Evolutionary conservation across 2,888 invertebrate species (phyloP), one percentile per base, ranked within the genome.

Genomic region (Synanthedon andrenaeformis): DNA sequence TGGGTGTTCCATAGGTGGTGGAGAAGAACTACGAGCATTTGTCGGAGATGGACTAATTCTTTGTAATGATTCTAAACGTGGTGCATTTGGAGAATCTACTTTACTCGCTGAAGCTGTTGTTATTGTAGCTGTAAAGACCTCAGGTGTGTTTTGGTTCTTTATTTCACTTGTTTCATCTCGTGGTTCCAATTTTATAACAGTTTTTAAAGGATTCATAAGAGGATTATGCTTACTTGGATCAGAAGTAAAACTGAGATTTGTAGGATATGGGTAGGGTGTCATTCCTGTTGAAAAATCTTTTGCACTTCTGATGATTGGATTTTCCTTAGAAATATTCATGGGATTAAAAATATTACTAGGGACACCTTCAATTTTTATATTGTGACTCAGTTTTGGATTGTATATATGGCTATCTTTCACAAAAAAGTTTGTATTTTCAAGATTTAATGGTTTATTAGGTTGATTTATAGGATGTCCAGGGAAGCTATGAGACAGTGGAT

Each of bases 51-150:
- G 85, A 59, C 85, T 86, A 53, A 87, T 82, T 60, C 82, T 77
- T 65, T 86, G 88, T 56, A 83, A 63, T 56, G 78, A 65, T 57
- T 88, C 88, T 53, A 84, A 64, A 23, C 85, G 67, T 55, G 87
- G 81, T 58, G 79, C 70, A 70, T 75, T 85, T 4, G 86, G 80
- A 13, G 83, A 80, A 58, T 85, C 86, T 45, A 87, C 82, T 70
- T 84, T 85, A 62, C 71, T 81, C 6, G 70, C 79, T 52, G 79
- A 71, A 55, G 84, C 79, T 52, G 79, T 72, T 55, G 85, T 77
- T 62, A 87, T 82, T 51, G 87, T 88, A 52, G 88, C 88, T 58
- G 88, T 88, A 58, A 88, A 88, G 52, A 88, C 82, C 70, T 88
- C 88, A 57, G 87, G 79, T 55, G 81, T 81, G 60, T 84, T 86